Percentiles rank a stretch among this genome's conserved stretches.
Evolutionary conservation across 2,113 vertebrate genomes (phyloP).

Genomic region (Apteryx owenii): DNA sequence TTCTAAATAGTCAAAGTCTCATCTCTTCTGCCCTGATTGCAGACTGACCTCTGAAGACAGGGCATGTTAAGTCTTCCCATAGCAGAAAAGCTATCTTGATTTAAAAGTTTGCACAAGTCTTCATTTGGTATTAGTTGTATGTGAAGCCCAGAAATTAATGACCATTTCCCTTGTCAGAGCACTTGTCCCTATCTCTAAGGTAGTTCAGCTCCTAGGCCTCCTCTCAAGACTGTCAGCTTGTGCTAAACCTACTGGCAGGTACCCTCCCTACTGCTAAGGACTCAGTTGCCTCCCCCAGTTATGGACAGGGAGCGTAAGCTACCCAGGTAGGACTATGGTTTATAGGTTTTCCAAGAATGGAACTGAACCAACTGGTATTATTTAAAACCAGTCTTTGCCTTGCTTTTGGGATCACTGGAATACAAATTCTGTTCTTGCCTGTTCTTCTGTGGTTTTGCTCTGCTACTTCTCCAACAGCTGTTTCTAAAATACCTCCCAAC

Average conservation of each 20-base stretch:
- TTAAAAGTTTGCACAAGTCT: neutral
- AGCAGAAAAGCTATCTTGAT: neutral
- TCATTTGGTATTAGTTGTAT: neutral
- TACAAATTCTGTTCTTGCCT: neutral
- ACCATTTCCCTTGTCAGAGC: neutral
- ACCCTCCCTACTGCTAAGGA: neutral
- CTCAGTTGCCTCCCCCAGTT: neutral
- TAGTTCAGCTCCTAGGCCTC: neutral
- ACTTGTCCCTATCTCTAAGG: neutral
- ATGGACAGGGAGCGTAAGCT: neutral
- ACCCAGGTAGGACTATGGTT: neutral
- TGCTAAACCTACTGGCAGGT: too few species aligned
- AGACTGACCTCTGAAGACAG: neutral
- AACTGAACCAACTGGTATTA: neutral
- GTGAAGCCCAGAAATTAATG: neutral
- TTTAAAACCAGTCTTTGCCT: neutral
- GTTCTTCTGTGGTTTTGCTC: neutral
- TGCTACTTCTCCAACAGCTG: neutral
- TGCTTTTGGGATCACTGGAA: neutral
- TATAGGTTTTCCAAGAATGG: neutral
- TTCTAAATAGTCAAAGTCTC: neutral
- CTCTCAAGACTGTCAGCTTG: neutral
- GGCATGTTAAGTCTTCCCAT: fast-evolving
- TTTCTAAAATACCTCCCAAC: neutral
- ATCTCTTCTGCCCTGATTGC: neutral